These are phyloP conservation scores for Enteromius treurensis DNA, from an alignment of 2,797 vertebrate genomes.

Conservation along the genomic window DNA sequence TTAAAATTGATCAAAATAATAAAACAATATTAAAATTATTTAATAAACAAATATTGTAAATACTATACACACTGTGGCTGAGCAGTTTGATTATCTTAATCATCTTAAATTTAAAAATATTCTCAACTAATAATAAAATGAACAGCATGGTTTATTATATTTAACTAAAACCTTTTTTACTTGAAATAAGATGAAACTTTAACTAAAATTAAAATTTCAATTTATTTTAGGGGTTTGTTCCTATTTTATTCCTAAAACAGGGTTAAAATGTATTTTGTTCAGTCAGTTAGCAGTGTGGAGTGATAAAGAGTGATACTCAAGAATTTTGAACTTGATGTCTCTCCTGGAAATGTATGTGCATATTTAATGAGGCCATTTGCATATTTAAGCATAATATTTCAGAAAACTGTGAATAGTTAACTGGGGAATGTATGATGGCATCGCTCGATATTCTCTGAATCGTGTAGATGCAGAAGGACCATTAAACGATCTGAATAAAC, in stretches of 20 bases:
- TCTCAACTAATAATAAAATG: background rate
- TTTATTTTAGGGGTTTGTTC: background rate
- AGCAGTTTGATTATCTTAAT: background rate
- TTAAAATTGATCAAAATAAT: background rate
- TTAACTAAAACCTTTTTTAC: too few species aligned
- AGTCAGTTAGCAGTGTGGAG: too few species aligned
- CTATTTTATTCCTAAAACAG: background rate
- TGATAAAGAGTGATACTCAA: background rate
- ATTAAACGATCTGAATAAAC: slow-evolving; percentile 88
- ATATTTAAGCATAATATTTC: background rate
- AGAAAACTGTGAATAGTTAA: background rate
- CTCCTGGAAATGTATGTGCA: background rate
- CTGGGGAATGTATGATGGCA: background rate
- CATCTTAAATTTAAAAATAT: background rate
- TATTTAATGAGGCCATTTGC: background rate
- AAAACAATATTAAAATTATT: background rate
- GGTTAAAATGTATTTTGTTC: too few species aligned
- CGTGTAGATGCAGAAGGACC: slow-evolving; percentile 59
- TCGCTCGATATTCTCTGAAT: background rate
- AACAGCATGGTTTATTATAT: background rate
- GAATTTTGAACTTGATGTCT: background rate
- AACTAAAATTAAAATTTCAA: too few species aligned
- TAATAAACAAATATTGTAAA: background rate
- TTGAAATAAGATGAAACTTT: too few species aligned
- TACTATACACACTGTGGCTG: background rate